phyloP scores from a whole-genome alignment of 2,888 invertebrate genomes.

The Oxystoma pomonae region DNA sequence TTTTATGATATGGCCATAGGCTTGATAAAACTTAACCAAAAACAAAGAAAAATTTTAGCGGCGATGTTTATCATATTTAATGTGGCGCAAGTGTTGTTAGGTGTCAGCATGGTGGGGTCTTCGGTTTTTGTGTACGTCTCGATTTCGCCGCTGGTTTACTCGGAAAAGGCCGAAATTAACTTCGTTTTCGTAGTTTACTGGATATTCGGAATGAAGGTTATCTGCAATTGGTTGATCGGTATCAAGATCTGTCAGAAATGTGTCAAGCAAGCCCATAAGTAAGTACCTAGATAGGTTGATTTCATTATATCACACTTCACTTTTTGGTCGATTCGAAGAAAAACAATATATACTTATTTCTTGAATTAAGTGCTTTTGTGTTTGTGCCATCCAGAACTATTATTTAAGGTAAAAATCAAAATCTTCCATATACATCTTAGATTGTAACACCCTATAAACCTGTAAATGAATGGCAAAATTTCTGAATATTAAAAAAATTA shows the following conservation, averaged over 20 bases:
- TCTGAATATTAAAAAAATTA: too few species aligned
- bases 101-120: constrained; percentile 37
- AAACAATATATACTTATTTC: too few species aligned
- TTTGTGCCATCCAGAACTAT: too few species aligned
- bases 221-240: constrained; percentile 42
- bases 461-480: too few species aligned
- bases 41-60: constrained; percentile 34
- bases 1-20: constrained; percentile 35
- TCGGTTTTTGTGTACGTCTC: constrained; percentile 41
- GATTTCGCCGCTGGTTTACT: constrained; percentile 41
- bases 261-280: constrained; percentile 43
- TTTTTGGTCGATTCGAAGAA: too few species aligned
- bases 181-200: constrained; percentile 44
- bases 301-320: too few species aligned
- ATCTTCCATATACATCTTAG: too few species aligned
- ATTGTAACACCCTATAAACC: too few species aligned
- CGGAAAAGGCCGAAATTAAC: constrained; percentile 44
- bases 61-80: constrained; percentile 35
- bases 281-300: constrained; percentile 18
- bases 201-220: constrained; percentile 42
- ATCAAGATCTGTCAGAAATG: constrained; percentile 44
- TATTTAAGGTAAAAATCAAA: too few species aligned
- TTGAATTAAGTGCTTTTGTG: too few species aligned
- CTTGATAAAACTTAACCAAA: constrained; percentile 35
- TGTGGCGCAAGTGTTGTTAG: constrained; percentile 40